Evolutionary conservation across 23 tunicate genomes (phyloP).

Genomic region (Diplosoma virens): DNA sequence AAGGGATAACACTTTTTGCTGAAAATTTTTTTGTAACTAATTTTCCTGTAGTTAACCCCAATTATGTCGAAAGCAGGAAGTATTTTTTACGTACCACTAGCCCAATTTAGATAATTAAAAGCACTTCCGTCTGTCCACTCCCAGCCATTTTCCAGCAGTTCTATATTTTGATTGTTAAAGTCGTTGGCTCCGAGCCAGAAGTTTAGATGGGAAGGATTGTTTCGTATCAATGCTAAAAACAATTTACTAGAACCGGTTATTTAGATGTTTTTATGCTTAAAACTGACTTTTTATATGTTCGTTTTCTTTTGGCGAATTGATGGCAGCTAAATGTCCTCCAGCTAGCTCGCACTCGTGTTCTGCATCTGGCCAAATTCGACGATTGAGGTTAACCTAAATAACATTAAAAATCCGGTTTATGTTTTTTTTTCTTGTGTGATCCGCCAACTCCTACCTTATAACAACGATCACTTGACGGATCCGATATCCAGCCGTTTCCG

Average conservation of each 20-base stretch:
- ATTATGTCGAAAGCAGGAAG: too few relatives aligned
- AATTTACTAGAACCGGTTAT: too few relatives aligned
- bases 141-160: slow-evolving; percentile 70
- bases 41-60: too few relatives aligned
- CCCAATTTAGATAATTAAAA: slow-evolving; percentile 68
- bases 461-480: slow-evolving; percentile 67
- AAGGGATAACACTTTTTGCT: too few relatives aligned
- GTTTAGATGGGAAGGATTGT: slow-evolving; percentile 20
- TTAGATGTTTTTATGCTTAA: too few relatives aligned
- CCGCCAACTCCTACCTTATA: slow-evolving; percentile 59
- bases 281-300: slow-evolving; percentile 28
- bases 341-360: slow-evolving; percentile 49
- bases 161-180: slow-evolving; percentile 49
- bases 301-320: slow-evolving; percentile 64
- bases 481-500: slow-evolving; percentile 68
- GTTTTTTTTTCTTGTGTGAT: too few relatives aligned
- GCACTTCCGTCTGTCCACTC: slow-evolving; percentile 82
- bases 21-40: too few relatives aligned
- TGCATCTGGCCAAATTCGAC: slow-evolving; percentile 65
- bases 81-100: slow-evolving; percentile 30
- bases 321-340: slow-evolving; percentile 66
- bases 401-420: not conserved
- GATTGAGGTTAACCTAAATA: slow-evolving; percentile 24
- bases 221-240: slow-evolving; percentile 24
- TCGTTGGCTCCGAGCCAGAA: slow-evolving; percentile 75